phyloP scores from a whole-genome alignment of 2,113 vertebrate species.

The Hydropotes inermis region DNA sequence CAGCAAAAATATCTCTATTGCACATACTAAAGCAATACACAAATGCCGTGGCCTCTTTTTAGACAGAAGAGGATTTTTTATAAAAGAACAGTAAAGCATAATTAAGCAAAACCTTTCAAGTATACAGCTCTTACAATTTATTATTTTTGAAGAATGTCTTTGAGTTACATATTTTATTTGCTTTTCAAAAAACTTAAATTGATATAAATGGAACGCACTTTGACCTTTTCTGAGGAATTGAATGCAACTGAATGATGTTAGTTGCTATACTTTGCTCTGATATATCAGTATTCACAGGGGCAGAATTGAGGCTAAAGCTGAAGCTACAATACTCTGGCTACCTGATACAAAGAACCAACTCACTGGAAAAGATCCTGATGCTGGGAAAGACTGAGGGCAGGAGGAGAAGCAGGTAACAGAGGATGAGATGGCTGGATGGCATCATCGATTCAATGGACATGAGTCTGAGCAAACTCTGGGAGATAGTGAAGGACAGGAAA shows the following conservation, averaged over 20 bases:
- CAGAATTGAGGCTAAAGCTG: not conserved
- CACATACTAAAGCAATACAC: not conserved
- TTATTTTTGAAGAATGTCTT: not conserved
- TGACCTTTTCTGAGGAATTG: not conserved
- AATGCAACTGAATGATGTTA: not conserved
- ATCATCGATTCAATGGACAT: not conserved
- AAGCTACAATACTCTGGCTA: not conserved
- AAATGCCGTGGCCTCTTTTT: not conserved
- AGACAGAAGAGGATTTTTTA: not conserved
- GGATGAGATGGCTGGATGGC: not conserved
- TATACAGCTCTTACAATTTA: not conserved
- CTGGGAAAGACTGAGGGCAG: not conserved
- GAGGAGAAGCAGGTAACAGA: not conserved
- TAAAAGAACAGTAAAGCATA: not conserved
- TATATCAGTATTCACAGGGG: not conserved
- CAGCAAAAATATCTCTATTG: not conserved
- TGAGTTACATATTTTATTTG: not conserved
- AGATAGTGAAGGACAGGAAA: not conserved
- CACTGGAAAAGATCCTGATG: not conserved
- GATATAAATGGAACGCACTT: not conserved
- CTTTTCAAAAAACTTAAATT: not conserved
- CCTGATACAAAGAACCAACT: not conserved
- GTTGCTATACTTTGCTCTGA: not conserved
- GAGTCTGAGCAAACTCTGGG: not conserved
- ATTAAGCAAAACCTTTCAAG: not conserved